Evolutionary conservation across 2,888 invertebrate genomes (phyloP).

Genomic region (Iselma pallidipennis): DNA sequence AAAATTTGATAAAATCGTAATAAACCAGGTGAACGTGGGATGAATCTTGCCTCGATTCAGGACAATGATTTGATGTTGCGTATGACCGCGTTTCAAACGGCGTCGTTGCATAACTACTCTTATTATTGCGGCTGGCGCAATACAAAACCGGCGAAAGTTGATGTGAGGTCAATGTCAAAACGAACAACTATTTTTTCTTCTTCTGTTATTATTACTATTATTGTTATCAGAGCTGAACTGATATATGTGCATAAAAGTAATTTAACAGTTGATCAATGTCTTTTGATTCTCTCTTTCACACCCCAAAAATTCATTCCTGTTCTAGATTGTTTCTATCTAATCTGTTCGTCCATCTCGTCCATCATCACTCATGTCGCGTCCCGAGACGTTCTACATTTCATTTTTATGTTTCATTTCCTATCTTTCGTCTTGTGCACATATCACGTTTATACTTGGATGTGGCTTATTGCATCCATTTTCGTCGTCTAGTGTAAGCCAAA

Average conservation of each 20-base stretch:
- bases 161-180: constrained; percentile 35
- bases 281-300: neutral
- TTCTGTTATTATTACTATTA: too few species aligned
- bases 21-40: too few species aligned
- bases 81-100: constrained; percentile 11
- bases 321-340: constrained; percentile 3
- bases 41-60: neutral
- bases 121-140: constrained; percentile 25
- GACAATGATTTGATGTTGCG: constrained; percentile 10
- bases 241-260: too few species aligned
- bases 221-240: too few species aligned
- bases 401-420: constrained; percentile 8
- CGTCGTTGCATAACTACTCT: constrained; percentile 23
- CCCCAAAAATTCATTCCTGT: neutral
- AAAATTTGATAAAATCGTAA: too few species aligned
- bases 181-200: too few species aligned
- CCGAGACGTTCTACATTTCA: constrained; percentile 2
- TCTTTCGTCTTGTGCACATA: constrained; percentile 6
- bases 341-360: neutral
- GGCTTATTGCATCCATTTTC: neutral
- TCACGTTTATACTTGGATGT: neutral
- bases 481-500: neutral
- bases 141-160: constrained; percentile 31
- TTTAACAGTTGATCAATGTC: neutral
- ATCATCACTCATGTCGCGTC: constrained; percentile 8